Conservation (phyloP, 2,797 vertebrate genomes). For the Rhinatrema bivittatum region DNA sequence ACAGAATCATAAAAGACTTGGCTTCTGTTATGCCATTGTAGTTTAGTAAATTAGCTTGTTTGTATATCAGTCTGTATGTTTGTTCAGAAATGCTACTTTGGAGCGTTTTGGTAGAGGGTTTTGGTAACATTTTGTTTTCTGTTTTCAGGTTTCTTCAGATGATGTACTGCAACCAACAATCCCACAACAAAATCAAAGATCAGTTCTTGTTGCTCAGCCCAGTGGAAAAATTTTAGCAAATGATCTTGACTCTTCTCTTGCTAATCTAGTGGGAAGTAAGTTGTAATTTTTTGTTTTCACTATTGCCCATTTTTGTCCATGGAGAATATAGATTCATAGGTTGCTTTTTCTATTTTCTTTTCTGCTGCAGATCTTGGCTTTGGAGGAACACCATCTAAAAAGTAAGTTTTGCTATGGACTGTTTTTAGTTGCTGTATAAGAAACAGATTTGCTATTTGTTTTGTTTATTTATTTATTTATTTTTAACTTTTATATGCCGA, state of each 20-base stretch:
- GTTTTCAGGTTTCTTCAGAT: constrained; percentile 60
- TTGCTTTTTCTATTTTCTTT: constrained; percentile 11
- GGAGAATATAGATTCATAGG: constrained; percentile 4
- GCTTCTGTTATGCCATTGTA: too few relatives aligned
- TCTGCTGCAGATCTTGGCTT: constrained; percentile 75
- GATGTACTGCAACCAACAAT: constrained; percentile 72
- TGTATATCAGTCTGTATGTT: too few relatives aligned
- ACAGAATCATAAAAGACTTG: too few relatives aligned
- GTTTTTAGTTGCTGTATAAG: too few relatives aligned
- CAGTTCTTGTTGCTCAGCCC: constrained; percentile 49
- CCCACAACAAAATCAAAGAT: constrained; percentile 53
- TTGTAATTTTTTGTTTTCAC: constrained; percentile 17
- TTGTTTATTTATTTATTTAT: too few relatives aligned
- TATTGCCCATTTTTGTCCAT: neutral
- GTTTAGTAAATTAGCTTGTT: too few relatives aligned
- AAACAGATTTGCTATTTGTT: too few relatives aligned
- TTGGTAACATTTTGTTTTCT: too few relatives aligned
- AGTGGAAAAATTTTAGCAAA: constrained; percentile 68
- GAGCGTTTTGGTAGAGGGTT: too few relatives aligned
- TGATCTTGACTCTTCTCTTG: constrained; percentile 80
- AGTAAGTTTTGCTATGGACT: constrained; percentile 78
- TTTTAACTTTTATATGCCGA: too few relatives aligned
- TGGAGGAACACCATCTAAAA: constrained; percentile 74
- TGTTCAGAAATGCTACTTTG: too few relatives aligned
- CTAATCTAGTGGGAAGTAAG: constrained; percentile 85